A percentile compares a stretch with the other conserved stretches of the same genome.
phyloP scores from a whole-genome alignment of 2,888 invertebrate genomes.

The Andrena praecox region DNA sequence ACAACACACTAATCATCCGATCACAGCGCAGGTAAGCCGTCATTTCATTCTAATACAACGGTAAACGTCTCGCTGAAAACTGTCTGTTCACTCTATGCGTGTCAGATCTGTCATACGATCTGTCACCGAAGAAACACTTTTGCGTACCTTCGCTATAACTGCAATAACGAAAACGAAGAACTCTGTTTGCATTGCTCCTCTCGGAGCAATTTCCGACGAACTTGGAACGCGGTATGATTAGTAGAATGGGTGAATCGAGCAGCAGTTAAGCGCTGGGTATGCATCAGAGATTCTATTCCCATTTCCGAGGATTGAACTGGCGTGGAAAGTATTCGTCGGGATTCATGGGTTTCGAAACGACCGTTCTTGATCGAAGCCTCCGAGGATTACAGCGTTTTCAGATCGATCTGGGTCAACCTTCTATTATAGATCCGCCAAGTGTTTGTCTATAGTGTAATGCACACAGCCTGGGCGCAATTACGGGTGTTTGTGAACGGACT shows the following conservation, averaged over 20 bases:
- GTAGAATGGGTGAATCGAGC: background rate
- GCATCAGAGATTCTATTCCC: background rate
- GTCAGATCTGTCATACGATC: background rate
- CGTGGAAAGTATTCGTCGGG: background rate
- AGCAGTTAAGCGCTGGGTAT: background rate
- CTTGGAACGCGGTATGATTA: background rate
- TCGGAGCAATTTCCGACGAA: background rate
- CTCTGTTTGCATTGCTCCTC: background rate
- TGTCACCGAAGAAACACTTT: background rate
- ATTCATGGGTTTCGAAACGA: constrained; percentile 33
- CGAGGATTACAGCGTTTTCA: constrained; percentile 55
- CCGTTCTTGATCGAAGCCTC: constrained; percentile 37
- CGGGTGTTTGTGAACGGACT: constrained; percentile 31
- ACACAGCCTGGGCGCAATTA: constrained; percentile 43
- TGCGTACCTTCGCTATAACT: background rate
- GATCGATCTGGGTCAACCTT: constrained; percentile 73
- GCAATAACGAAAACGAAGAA: background rate
- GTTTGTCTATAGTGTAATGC: constrained; percentile 40
- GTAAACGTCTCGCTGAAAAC: background rate
- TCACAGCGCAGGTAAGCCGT: constrained; percentile 81
- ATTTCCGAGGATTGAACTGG: background rate
- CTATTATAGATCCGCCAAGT: constrained; percentile 55
- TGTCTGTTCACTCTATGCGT: background rate
- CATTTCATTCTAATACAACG: constrained; percentile 10
- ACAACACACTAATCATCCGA: constrained; percentile 78